Percentiles rank a stretch among this genome's conserved stretches.
Conservation (phyloP, 1,140 invertebrate species). For the Nasonia vitripennis region DNA sequence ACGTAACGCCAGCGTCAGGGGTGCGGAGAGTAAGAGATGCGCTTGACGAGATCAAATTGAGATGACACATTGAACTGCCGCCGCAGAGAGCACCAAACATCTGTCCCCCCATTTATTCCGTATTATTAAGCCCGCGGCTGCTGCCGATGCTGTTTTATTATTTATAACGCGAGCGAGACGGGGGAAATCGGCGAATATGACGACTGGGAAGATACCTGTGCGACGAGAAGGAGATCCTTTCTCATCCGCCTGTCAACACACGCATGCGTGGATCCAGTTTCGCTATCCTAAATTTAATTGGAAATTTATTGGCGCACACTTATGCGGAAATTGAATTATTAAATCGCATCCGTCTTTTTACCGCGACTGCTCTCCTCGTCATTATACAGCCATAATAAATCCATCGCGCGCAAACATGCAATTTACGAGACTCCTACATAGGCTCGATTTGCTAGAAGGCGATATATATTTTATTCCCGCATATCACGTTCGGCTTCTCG, state of each 20-base stretch:
- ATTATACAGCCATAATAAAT: neutral
- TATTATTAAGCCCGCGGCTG: conserved; percentile 63
- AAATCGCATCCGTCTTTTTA: neutral
- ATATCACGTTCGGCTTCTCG: neutral
- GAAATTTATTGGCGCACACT: neutral
- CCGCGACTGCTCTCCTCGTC: neutral
- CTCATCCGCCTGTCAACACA: conserved; percentile 3
- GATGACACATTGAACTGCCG: conserved; percentile 52
- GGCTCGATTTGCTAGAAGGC: neutral
- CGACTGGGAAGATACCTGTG: conserved; percentile 16
- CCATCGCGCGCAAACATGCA: neutral
- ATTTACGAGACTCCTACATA: neutral
- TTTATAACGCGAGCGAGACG: conserved; percentile 50
- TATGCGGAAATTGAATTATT: neutral
- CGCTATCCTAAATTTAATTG: neutral
- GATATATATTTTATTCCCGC: neutral
- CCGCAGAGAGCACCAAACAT: conserved; percentile 55
- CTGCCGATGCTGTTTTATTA: conserved; percentile 53
- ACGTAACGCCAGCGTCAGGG: conserved; percentile 45
- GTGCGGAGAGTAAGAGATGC: conserved; percentile 46
- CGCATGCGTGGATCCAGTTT: neutral
- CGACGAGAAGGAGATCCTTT: neutral
- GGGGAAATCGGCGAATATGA: conserved; percentile 36
- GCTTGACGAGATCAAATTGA: conserved; percentile 58
- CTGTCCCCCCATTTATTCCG: conserved; percentile 62